These are phyloP conservation scores for Hartigia nigra DNA, from an alignment of 2,888 invertebrate species.

Conservation along the genomic window DNA sequence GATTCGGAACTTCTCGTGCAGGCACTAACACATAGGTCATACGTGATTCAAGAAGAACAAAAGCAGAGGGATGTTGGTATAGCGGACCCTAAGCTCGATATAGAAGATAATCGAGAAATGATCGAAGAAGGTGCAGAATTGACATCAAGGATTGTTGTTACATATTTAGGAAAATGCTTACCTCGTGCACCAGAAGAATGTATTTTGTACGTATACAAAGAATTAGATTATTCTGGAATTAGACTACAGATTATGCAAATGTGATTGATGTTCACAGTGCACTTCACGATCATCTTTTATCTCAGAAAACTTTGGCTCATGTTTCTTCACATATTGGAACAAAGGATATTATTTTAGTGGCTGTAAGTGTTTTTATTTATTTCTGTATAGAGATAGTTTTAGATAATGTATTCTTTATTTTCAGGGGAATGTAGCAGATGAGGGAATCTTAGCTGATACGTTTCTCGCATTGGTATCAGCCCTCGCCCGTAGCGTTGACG, in stretches of 20 bases:
- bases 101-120: constrained; percentile 77
- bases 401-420: background rate
- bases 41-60: constrained; percentile 77
- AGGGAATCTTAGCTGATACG: constrained; percentile 75
- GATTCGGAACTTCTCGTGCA: constrained; percentile 75
- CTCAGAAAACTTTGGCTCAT: constrained; percentile 75
- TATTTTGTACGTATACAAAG: constrained; percentile 66
- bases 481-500: constrained; percentile 75
- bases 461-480: constrained; percentile 87
- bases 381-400: background rate
- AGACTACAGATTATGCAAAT: background rate
- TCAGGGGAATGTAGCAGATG: constrained; percentile 79
- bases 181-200: constrained; percentile 83
- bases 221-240: background rate
- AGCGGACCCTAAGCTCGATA: constrained; percentile 69
- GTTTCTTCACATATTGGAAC: constrained; percentile 83
- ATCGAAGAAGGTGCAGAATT: constrained; percentile 76
- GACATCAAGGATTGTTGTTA: constrained; percentile 73
- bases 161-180: constrained; percentile 76
- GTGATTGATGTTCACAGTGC: constrained; percentile 63
- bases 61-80: constrained; percentile 79
- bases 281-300: constrained; percentile 75
- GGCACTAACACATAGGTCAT: constrained; percentile 86
- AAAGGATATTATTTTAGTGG: constrained; percentile 82
- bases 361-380: constrained; percentile 70